A percentile compares a stretch with the other conserved stretches of the same genome.
phyloP scores from a whole-genome alignment of 2,113 vertebrate species.

The Columba livia region DNA sequence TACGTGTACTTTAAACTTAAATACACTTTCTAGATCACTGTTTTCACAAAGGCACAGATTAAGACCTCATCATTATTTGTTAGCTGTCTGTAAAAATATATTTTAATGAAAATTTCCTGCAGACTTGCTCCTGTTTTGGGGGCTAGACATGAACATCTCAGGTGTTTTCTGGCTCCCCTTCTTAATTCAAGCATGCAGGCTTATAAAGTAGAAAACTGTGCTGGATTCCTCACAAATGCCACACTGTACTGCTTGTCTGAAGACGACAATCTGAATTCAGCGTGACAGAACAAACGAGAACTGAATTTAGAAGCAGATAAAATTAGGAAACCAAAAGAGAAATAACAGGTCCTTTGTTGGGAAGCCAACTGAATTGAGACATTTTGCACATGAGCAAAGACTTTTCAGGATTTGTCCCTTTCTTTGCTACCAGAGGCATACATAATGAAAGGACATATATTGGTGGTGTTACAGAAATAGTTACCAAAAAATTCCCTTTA shows the following conservation, averaged over 20 bases:
- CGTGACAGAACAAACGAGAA: neutral
- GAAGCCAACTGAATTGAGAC: neutral
- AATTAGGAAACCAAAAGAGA: neutral
- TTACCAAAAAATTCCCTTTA: neutral
- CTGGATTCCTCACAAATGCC: neutral
- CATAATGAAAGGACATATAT: neutral
- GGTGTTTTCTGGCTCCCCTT: neutral
- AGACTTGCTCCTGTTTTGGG: neutral
- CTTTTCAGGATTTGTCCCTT: neutral
- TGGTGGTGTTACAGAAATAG: neutral
- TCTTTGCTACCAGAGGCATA: neutral
- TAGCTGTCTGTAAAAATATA: neutral
- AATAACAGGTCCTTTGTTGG: neutral
- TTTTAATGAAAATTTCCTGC: neutral
- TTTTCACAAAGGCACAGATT: neutral
- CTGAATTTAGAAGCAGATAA: neutral
- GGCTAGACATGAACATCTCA: neutral
- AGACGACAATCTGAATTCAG: neutral
- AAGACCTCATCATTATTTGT: neutral
- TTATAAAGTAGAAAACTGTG: neutral
- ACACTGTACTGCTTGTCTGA: neutral
- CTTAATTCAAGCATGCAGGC: accelerated
- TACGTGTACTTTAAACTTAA: neutral
- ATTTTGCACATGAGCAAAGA: neutral
- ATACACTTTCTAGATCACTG: neutral